Base-by-base conservation (phyloP, 2,797 vertebrate genomes). In the Sciurus carolinensis region DNA sequence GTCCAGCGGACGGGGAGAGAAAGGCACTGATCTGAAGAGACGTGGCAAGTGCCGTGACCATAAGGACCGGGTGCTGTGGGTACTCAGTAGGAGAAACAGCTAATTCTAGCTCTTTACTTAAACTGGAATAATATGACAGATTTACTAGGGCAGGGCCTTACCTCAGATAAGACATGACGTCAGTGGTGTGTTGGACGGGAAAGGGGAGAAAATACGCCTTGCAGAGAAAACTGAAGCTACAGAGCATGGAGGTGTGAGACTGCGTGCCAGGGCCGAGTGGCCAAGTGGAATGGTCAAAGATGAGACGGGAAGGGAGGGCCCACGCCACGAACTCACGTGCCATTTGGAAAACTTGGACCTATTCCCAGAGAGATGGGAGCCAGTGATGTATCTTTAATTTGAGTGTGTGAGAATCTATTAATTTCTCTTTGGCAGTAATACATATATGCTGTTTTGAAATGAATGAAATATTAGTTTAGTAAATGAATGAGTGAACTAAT, bases 301-400 rank as follows among this genome's bases (percentile, higher is more conserved):
- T 52, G n/a, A 72, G 54, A 15, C 24, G 9, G 14, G 30, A n/a
- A 62, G 28, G 39, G 36, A 11, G 22, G 20, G 5, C 5, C 4
- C 39, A 24, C 33, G 17, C 9, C 15, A 26, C 1, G 22, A 77
- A 77, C 8, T 26, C 9, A 10, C 0, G 0, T 4, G 0, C 1
- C 1, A 1, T 0, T 7, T 5, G 13, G 22, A 44, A 44, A 24
- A n/a, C 33, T 14, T 44, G 30, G 22, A 15, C 17, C 69, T 24
- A 18, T 18, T 73, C 50, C 62, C 44, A 50, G 33, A 39, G 22
- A 39, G 30, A 15, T 9, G 18, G 44, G 77, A 69, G 47, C 24
- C 42, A 2, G 0, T 50, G 59, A 77, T 10, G 11, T 52, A 15
- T 76, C 54, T 77, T 85, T 66, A 80, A 54, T 20, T 17, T 47